A percentile compares a stretch with the other conserved stretches of the same genome.
These are phyloP conservation scores for Apamea epomidion DNA, from an alignment of 2,888 invertebrate species.

Conservation along the genomic window DNA sequence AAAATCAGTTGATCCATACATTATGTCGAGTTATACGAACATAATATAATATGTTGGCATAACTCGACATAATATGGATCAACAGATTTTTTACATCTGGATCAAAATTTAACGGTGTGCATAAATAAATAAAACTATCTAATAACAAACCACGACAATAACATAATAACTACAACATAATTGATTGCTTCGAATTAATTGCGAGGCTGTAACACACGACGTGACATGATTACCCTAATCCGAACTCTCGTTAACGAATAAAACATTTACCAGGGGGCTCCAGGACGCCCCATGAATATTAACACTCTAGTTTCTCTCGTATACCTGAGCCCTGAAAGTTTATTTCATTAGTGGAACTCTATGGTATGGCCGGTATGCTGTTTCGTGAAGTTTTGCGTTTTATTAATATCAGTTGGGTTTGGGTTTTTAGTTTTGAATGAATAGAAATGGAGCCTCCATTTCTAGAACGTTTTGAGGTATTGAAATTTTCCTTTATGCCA, in stretches of 20 bases:
- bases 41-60: too few species aligned
- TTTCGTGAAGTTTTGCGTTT: slow-evolving; percentile 43
- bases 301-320: slow-evolving; percentile 82
- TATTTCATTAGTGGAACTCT: slow-evolving; percentile 86
- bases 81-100: too few species aligned
- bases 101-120: too few species aligned
- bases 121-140: slow-evolving; percentile 30
- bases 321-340: slow-evolving; percentile 83
- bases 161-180: slow-evolving; percentile 74
- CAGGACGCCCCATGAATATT: slow-evolving; percentile 86
- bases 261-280: slow-evolving; percentile 89
- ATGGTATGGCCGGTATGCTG: slow-evolving; percentile 68
- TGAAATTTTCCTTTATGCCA: neutral
- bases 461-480: slow-evolving; percentile 13
- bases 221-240: slow-evolving; percentile 89
- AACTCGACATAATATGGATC: too few species aligned
- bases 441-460: neutral
- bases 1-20: too few species aligned
- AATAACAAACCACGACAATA: slow-evolving; percentile 47
- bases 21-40: too few species aligned
- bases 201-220: slow-evolving; percentile 84
- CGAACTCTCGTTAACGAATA: slow-evolving; percentile 89
- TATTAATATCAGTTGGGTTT: slow-evolving; percentile 48
- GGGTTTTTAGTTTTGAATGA: slow-evolving; percentile 42
- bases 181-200: slow-evolving; percentile 88